phyloP scores from a whole-genome alignment of 2,113 vertebrate species.

The Dryoscopus gambensis region DNA sequence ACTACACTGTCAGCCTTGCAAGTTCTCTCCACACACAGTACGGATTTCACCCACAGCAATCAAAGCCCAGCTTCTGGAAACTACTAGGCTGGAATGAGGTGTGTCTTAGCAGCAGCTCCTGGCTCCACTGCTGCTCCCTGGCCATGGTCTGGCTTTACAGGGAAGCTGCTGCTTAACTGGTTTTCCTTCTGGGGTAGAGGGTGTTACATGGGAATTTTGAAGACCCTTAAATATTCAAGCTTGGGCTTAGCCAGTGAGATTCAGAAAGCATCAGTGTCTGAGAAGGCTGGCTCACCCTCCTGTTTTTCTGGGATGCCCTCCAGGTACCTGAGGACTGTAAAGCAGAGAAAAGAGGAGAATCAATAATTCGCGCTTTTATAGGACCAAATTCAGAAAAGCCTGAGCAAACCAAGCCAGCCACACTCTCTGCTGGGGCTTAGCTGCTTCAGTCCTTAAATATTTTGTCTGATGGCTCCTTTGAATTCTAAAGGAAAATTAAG shows the following conservation, averaged over 20 bases:
- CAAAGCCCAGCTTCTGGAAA: not conserved
- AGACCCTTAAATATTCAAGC: constrained; percentile 2
- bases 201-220: not conserved
- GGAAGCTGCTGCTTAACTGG: not conserved
- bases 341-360: constrained; percentile 42
- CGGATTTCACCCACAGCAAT: not conserved
- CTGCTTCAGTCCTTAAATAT: constrained; percentile 1
- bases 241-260: not conserved
- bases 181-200: not conserved
- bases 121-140: not conserved
- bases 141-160: not conserved
- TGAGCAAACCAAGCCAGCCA: constrained; percentile 30
- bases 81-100: not conserved
- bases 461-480: constrained; percentile 1
- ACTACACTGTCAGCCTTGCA: not conserved
- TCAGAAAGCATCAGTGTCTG: not conserved
- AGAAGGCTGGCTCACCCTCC: constrained; percentile 30
- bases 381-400: constrained; percentile 49
- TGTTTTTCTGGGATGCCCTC: constrained; percentile 67
- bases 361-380: constrained; percentile 34
- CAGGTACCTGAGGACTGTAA: constrained; percentile 60
- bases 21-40: not conserved
- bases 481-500: constrained; percentile 32
- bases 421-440: constrained; percentile 6
- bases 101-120: not conserved